Evolutionary conservation across 2,113 vertebrate species (phyloP).

Genomic region (Antennarius striatus): DNA sequence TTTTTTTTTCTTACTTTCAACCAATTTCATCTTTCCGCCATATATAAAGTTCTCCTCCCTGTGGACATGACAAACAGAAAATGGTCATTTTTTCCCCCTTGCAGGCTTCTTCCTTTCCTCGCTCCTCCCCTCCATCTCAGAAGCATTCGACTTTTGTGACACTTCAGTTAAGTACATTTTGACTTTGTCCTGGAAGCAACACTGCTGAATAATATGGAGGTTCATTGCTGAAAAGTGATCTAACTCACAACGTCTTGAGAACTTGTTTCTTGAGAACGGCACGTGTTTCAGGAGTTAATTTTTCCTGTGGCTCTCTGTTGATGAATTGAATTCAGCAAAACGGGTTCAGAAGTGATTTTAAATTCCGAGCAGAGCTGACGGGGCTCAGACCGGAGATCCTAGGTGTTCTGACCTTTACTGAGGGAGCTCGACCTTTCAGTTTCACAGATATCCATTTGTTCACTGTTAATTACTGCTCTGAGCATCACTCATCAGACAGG

Average conservation of each 20-base stretch:
- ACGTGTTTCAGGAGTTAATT: neutral
- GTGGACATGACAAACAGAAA: slow-evolving; percentile 15
- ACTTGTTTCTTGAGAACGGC: too few species aligned
- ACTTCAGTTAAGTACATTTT: too few species aligned
- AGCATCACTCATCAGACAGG: slow-evolving; percentile 38
- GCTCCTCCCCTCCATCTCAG: too few species aligned
- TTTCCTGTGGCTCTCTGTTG: neutral
- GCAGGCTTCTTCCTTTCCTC: too few species aligned
- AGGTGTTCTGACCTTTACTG: slow-evolving; percentile 48
- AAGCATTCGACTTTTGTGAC: too few species aligned
- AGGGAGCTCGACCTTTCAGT: slow-evolving; percentile 30
- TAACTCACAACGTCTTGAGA: too few species aligned
- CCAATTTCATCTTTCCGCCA: slow-evolving; percentile 24
- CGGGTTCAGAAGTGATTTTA: neutral
- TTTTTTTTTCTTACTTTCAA: slow-evolving; percentile 9
- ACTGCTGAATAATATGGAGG: too few species aligned
- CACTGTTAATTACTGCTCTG: slow-evolving; percentile 53
- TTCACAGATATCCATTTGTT: slow-evolving; percentile 48
- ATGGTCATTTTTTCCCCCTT: too few species aligned
- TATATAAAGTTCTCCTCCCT: slow-evolving; percentile 13
- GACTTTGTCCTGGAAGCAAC: too few species aligned
- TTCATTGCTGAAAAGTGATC: too few species aligned
- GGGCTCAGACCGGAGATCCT: slow-evolving; percentile 28
- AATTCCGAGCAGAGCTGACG: slow-evolving; percentile 1
- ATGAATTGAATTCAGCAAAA: neutral